phyloP scores from a whole-genome alignment of 2,888 invertebrate species.

The Luperina testacea region DNA sequence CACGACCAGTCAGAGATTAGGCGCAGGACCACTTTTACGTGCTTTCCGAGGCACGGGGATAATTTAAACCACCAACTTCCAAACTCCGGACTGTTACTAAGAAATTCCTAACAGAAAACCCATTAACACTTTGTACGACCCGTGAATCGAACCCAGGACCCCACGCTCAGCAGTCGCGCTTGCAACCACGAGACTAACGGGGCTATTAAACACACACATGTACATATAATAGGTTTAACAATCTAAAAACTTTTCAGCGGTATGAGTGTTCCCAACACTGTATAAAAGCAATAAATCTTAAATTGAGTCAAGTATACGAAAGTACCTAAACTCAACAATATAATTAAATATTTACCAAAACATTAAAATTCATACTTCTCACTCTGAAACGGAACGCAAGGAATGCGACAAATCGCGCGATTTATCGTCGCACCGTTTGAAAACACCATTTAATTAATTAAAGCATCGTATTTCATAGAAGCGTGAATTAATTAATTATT shows the following conservation, averaged over 20 bases:
- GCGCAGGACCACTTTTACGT: too few species aligned
- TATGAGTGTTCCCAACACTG: background rate
- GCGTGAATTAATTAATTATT: constrained; percentile 43
- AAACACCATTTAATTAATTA: constrained; percentile 47
- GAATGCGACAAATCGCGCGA: constrained; percentile 47
- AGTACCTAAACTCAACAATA: constrained; percentile 2
- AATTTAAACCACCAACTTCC: too few species aligned
- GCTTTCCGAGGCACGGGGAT: too few species aligned
- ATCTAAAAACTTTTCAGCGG: background rate
- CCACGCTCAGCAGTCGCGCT: too few species aligned
- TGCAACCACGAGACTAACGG: too few species aligned
- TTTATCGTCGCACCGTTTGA: constrained; percentile 48
- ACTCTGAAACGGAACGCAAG: constrained; percentile 40
- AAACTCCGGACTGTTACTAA: too few species aligned
- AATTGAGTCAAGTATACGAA: constrained; percentile 1
- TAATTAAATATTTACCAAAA: constrained; percentile 34
- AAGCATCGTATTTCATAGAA: constrained; percentile 45
- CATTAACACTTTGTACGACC: too few species aligned
- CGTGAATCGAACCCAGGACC: too few species aligned
- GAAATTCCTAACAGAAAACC: too few species aligned
- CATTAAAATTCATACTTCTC: constrained; percentile 49
- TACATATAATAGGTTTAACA: background rate
- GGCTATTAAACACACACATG: too few species aligned
- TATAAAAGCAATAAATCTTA: background rate
- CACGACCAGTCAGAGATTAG: too few species aligned